Evolutionary conservation across 2,797 vertebrate species (phyloP), one percentile per base, ranked within the genome.

Genomic region (Nasua narica): DNA sequence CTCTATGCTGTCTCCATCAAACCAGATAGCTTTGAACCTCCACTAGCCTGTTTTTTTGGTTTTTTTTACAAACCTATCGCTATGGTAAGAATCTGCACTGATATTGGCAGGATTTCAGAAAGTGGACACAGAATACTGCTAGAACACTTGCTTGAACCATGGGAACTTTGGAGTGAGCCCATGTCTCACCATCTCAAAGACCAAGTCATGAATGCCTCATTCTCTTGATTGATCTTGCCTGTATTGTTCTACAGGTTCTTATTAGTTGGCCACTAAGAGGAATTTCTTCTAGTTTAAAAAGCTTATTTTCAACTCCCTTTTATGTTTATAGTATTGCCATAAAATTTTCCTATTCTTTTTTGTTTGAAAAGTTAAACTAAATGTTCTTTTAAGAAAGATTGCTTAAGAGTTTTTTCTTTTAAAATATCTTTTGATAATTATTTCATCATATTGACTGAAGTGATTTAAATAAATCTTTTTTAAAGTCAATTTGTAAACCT

Each of bases 391-490:
- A 37, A 13, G 74, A 86, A 81, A 19, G 0, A 7, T 74, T 88
- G 3, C 15, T 23, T 40, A 88, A 62, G 46, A 13, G 95, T 37
- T 86, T 94, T 94, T 74, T n/a, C 13, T 85, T 86, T 86, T 23
- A 72, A 95, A 91, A 58, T 56, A 56, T 54, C 19, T 90, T 79
- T 85, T 84, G 18, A 58, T 93, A 86, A 87, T 67, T 79, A 87
- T 65, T 93, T 74, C 16, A 94, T 77, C 77, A 96, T 95, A 32
- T 89, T 93, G 23, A 94, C 56, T 92, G 35, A 97, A 91, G 78
- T 27, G 52, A 87, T 54, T 95, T 81, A 79, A 97, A 98, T 40
- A 54, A 87, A 54, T 78, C 3, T n/a, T 96, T 46, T 82, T 32
- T 37, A 58, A 95, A 74, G 40, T 56, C 54, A 97, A 21, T 56